Evolutionary conservation across 2,888 invertebrate genomes (phyloP).

Genomic region (Thera obeliscata): DNA sequence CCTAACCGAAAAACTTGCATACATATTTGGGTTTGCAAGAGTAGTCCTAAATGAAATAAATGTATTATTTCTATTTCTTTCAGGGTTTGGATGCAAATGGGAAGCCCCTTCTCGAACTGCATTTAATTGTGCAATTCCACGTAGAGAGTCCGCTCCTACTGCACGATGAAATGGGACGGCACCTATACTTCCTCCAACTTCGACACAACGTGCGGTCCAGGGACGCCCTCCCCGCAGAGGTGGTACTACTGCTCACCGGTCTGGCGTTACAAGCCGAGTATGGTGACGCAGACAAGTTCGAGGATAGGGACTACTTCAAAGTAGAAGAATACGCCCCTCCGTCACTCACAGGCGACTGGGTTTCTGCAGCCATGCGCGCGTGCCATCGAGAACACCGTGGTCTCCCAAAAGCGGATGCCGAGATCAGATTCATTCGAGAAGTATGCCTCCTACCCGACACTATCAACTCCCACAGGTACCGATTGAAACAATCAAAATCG

Average conservation of each 20-base stretch:
- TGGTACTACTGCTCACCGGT: slow-evolving; percentile 92
- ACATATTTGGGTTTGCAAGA: not conserved
- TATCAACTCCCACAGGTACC: slow-evolving; percentile 94
- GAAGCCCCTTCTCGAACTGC: slow-evolving; percentile 93
- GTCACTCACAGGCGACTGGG: slow-evolving; percentile 85
- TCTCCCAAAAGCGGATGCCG: slow-evolving; percentile 91
- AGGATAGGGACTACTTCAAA: slow-evolving; percentile 86
- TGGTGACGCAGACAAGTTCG: slow-evolving; percentile 87
- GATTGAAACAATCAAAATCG: slow-evolving; percentile 90
- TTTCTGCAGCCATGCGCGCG: slow-evolving; percentile 86
- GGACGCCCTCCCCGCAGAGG: slow-evolving; percentile 86
- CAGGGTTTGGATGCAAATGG: slow-evolving; percentile 96
- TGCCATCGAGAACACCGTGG: slow-evolving; percentile 93
- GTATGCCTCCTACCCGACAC: slow-evolving; percentile 93
- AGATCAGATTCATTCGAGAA: slow-evolving; percentile 94
- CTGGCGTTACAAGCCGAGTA: slow-evolving; percentile 96
- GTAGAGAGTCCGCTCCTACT: slow-evolving; percentile 95
- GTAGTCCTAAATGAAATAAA: not conserved
- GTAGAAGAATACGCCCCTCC: slow-evolving; percentile 94
- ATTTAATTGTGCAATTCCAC: slow-evolving; percentile 97
- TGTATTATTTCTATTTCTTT: slow-evolving; percentile 37
- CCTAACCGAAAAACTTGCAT: no score
- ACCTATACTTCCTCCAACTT: slow-evolving; percentile 97
- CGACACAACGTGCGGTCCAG: slow-evolving; percentile 92
- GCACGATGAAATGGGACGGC: slow-evolving; percentile 95